phyloP scores from a whole-genome alignment of 2,797 vertebrate genomes.

The Melopsittacus undulatus region DNA sequence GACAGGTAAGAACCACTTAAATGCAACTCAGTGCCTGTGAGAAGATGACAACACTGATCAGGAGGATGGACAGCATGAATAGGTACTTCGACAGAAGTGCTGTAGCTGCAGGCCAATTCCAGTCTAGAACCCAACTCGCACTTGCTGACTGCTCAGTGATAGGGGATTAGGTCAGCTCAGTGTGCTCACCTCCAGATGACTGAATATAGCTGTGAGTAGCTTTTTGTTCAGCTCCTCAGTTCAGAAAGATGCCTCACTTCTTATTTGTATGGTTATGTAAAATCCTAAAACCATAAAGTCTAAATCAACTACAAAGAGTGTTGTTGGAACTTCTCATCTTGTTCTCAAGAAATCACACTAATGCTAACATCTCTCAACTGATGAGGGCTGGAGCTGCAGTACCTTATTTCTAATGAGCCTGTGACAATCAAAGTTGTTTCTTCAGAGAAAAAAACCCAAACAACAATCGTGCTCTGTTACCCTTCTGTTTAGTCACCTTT shows the following conservation, averaged over 20 bases:
- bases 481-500: neutral
- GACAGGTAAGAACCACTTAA: neutral
- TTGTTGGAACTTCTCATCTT: neutral
- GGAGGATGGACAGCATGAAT: neutral
- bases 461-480: neutral
- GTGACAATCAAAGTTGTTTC: neutral
- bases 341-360: neutral
- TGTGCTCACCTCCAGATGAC: neutral
- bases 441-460: neutral
- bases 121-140: neutral
- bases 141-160: neutral
- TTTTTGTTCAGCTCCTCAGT: neutral
- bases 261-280: neutral
- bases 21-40: neutral
- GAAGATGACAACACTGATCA: neutral
- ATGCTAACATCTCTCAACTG: neutral
- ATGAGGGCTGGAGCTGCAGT: neutral
- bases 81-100: neutral
- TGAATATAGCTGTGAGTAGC: neutral
- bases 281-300: neutral
- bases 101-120: neutral
- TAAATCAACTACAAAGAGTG: neutral
- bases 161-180: constrained; percentile 3
- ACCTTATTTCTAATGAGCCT: neutral
- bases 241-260: neutral